These are phyloP conservation scores for Coecobrya sp. DNA, from an alignment of 2,888 invertebrate genomes.

Conservation along the genomic window DNA sequence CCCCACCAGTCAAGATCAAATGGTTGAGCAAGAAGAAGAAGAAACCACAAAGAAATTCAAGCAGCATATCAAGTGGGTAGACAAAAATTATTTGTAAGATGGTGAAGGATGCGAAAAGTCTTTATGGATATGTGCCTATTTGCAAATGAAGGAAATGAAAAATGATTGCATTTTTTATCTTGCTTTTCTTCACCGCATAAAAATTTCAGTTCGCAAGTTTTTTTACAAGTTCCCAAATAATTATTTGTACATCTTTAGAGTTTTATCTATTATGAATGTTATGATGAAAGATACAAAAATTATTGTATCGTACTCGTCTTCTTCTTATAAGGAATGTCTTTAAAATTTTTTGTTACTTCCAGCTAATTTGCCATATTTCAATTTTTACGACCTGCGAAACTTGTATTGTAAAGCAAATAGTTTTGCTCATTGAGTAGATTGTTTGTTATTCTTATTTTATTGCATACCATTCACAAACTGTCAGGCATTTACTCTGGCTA, in stretches of 20 bases:
- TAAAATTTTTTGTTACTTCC: background rate
- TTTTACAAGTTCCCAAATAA: background rate
- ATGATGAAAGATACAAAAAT: background rate
- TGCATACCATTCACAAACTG: background rate
- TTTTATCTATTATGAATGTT: background rate
- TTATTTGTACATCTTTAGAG: constrained; percentile 10
- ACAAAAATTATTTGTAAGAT: constrained; percentile 10
- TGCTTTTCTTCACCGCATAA: background rate
- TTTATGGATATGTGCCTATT: background rate
- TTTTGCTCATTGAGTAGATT: constrained; percentile 9
- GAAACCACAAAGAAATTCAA: constrained; percentile 34
- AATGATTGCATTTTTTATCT: background rate
- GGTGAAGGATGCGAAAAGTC: background rate
- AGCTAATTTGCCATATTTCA: constrained; percentile 37
- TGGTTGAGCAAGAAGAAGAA: background rate
- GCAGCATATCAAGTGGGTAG: constrained; percentile 18
- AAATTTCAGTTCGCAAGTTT: background rate
- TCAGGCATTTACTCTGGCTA: background rate
- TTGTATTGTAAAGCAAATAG: constrained; percentile 14
- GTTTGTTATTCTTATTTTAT: constrained; percentile 25
- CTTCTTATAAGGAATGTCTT: constrained; percentile 9
- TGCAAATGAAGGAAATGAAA: constrained; percentile 21
- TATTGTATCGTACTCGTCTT: background rate
- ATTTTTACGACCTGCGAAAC: constrained; percentile 23
- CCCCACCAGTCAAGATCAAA: constrained; percentile 6